Conservation (phyloP, 2,113 vertebrate genomes). For the Numida meleagris region DNA sequence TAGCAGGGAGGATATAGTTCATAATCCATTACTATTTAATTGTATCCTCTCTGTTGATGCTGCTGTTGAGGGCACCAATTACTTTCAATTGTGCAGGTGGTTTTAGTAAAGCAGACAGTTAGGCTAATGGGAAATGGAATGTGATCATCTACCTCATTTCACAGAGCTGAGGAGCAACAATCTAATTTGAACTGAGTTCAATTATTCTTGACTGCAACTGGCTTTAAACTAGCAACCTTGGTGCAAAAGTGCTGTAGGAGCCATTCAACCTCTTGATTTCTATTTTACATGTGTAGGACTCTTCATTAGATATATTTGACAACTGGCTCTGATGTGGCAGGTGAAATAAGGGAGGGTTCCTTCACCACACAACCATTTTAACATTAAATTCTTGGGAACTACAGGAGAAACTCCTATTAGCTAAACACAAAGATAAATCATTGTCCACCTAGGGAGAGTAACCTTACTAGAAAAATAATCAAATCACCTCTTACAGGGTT, state of each 20-base stretch:
- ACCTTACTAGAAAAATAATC: neutral
- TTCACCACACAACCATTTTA: neutral
- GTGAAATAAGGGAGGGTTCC: neutral
- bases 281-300: neutral
- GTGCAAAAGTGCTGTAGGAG: neutral
- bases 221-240: conserved; percentile 3
- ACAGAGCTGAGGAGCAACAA: conserved; percentile 37
- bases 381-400: neutral
- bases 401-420: neutral
- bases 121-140: conserved; percentile 44
- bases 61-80: conserved; percentile 32
- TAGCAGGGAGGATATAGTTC: neutral
- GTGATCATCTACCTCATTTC: conserved; percentile 62
- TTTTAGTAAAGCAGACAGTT: conserved; percentile 53
- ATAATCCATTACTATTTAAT: conserved; percentile 38
- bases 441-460: neutral
- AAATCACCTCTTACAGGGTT: neutral
- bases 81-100: conserved; percentile 62
- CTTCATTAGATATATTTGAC: conserved; percentile 1
- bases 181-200: conserved; percentile 49
- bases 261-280: neutral
- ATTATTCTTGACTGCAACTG: conserved; percentile 57
- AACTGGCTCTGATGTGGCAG: neutral
- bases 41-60: conserved; percentile 23
- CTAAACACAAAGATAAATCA: neutral